Evolutionary conservation across 2,797 vertebrate genomes (phyloP).

Genomic region (Helarctos malayanus): DNA sequence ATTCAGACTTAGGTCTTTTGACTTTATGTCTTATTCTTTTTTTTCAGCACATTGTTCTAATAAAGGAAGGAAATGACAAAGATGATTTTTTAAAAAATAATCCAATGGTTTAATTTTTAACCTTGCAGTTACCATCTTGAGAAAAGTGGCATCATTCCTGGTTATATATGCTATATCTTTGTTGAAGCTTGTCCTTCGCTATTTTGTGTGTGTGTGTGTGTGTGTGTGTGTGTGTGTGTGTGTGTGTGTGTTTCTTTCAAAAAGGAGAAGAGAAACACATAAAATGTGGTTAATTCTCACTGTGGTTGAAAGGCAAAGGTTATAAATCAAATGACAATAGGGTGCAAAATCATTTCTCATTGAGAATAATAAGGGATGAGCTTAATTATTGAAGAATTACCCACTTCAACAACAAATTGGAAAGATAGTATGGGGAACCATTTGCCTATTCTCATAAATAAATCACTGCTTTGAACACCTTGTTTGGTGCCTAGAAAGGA

Average conservation of each 20-base stretch:
- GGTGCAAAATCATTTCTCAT: background rate
- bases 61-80: background rate
- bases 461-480: constrained; percentile 25
- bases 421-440: background rate
- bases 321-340: constrained; percentile 26
- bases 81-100: background rate
- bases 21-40: background rate
- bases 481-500: background rate
- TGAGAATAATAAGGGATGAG: background rate
- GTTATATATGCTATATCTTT: background rate
- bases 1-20: background rate
- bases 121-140: background rate
- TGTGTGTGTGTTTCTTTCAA: background rate
- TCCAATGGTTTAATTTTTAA: background rate
- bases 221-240: too few relatives aligned
- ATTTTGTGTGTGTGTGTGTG: background rate
- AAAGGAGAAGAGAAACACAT: background rate
- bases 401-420: background rate
- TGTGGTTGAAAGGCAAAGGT: background rate
- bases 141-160: background rate
- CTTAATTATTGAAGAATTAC: constrained; percentile 23
- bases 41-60: background rate
- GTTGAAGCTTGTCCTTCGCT: background rate
- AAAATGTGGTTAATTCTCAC: background rate
- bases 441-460: background rate